phyloP scores from a whole-genome alignment of 2,797 vertebrate species.

The Trichosurus vulpecula region DNA sequence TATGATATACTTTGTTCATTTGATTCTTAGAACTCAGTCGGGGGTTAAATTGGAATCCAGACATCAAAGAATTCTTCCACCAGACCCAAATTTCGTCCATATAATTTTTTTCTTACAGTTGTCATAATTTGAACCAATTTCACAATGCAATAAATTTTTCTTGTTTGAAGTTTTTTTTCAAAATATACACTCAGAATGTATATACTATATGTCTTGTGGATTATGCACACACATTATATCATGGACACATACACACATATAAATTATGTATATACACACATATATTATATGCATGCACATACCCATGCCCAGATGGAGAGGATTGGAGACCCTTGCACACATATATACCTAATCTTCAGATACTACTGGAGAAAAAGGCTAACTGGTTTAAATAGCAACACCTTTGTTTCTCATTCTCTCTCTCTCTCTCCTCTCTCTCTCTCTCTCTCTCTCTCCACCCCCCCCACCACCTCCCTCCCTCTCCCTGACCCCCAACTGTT shows the following conservation, averaged over 20 bases:
- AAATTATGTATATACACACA: conserved; percentile 25
- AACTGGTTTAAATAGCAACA: conserved; percentile 70
- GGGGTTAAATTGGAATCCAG: conserved; percentile 99
- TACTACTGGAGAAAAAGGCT: conserved; percentile 68
- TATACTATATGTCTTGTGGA: conserved; percentile 66
- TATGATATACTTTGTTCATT: conserved; percentile 97
- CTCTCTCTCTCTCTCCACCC: no score
- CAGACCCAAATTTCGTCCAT: conserved; percentile 88
- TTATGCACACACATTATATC: conserved; percentile 33
- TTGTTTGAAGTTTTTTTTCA: conserved; percentile 85
- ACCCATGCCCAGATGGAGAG: conserved; percentile 26
- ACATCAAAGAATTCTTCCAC: conserved; percentile 98
- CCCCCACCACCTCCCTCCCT: no score
- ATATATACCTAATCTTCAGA: conserved; percentile 67
- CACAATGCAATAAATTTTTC: conserved; percentile 84
- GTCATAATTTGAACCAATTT: conserved; percentile 89
- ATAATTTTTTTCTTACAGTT: conserved; percentile 87
- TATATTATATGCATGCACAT: neutral
- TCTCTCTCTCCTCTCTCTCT: neutral
- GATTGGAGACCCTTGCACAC: conserved; percentile 11
- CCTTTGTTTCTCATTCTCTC: conserved; percentile 62
- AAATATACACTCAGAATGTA: conserved; percentile 76
- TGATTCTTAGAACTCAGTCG: conserved; percentile 99
- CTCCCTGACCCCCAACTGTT: conserved; percentile 57
- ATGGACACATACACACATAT: conserved; percentile 30